Conservation (phyloP, 2,888 invertebrate species). For the Tetragonula carbonaria region DNA sequence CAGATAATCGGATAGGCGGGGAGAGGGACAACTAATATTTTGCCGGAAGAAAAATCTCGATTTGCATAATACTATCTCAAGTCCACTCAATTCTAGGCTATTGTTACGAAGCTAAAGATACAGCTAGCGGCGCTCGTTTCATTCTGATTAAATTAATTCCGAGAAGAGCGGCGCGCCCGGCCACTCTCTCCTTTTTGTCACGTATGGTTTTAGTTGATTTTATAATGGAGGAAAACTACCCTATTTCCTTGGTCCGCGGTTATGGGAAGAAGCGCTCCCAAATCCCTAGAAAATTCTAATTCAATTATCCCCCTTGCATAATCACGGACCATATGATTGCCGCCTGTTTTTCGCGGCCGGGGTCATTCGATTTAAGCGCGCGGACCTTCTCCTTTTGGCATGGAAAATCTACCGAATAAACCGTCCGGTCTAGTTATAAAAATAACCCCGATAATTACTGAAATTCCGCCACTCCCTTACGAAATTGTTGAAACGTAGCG, state of each 20-base stretch:
- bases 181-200: slow-evolving; percentile 73
- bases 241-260: slow-evolving; percentile 68
- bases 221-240: slow-evolving; percentile 76
- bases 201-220: slow-evolving; percentile 79
- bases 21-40: slow-evolving; percentile 36
- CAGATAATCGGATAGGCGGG: slow-evolving; percentile 31
- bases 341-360: slow-evolving; percentile 70
- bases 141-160: slow-evolving; percentile 75
- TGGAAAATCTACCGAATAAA: slow-evolving; percentile 40
- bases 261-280: slow-evolving; percentile 66
- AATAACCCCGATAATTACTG: slow-evolving; percentile 17
- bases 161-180: slow-evolving; percentile 54
- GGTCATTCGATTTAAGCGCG: slow-evolving; percentile 56
- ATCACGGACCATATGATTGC: slow-evolving; percentile 78
- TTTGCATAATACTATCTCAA: slow-evolving; percentile 65
- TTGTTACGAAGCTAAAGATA: slow-evolving; percentile 69
- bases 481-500: not conserved
- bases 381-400: slow-evolving; percentile 23
- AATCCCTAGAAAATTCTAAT: slow-evolving; percentile 77
- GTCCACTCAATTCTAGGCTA: slow-evolving; percentile 62
- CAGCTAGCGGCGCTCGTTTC: slow-evolving; percentile 68
- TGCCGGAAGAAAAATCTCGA: slow-evolving; percentile 54
- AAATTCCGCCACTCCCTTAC: not conserved
- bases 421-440: slow-evolving; percentile 7
- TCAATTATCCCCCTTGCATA: slow-evolving; percentile 78